phyloP scores from a whole-genome alignment of 2,113 vertebrate species.

The Antechinus flavipes region DNA sequence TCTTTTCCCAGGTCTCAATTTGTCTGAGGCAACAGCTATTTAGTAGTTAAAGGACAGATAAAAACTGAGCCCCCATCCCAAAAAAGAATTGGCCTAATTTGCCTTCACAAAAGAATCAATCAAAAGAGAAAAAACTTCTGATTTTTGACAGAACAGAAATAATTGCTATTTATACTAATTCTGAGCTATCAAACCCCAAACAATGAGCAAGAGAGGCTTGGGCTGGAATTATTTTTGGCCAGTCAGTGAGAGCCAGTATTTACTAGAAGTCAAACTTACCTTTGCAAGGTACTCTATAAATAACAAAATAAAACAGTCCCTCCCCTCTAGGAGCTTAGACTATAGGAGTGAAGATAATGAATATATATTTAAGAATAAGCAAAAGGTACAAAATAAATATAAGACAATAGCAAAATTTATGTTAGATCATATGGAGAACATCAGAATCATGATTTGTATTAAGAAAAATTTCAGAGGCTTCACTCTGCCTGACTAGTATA shows the following conservation, averaged over 20 bases:
- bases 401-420: not conserved
- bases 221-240: too few species aligned
- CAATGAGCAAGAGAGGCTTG: too few species aligned
- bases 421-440: not conserved
- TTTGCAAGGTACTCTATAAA: not conserved
- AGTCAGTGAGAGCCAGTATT: not conserved
- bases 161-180: too few species aligned
- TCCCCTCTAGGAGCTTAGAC: not conserved
- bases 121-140: too few species aligned
- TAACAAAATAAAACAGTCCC: not conserved
- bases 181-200: too few species aligned
- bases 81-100: too few species aligned
- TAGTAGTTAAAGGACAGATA: too few species aligned
- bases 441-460: not conserved
- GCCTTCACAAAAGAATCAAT: too few species aligned
- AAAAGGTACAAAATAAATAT: not conserved
- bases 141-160: too few species aligned
- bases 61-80: too few species aligned
- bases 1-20: too few species aligned
- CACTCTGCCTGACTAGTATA: not conserved
- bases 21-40: too few species aligned
- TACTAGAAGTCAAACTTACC: not conserved
- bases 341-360: not conserved
- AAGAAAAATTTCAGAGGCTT: not conserved
- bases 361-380: not conserved